Evolutionary conservation across 2,113 vertebrate species (phyloP).

Genomic region (Dicentrarchus labrax): DNA sequence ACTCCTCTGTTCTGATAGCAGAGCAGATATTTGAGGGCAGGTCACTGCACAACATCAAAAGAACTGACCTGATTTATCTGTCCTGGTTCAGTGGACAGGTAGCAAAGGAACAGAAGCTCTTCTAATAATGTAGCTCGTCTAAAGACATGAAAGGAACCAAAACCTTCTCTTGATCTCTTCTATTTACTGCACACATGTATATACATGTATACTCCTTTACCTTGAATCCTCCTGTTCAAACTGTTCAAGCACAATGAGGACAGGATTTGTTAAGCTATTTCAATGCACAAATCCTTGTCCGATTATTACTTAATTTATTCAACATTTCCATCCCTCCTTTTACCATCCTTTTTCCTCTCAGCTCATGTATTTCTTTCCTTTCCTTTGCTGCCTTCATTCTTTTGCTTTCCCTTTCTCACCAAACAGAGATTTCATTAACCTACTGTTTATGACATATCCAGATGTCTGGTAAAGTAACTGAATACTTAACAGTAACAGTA

Average conservation of each 20-base stretch:
- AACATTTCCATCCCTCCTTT: constrained; percentile 17
- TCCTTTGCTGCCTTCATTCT: background rate
- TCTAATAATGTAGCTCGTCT: constrained; percentile 44
- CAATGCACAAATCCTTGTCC: background rate
- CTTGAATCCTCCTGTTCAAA: too few species aligned
- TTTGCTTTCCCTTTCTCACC: constrained; percentile 18
- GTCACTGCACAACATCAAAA: constrained; percentile 73
- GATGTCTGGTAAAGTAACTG: constrained; percentile 20
- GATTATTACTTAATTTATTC: constrained; percentile 16
- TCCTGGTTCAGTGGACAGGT: constrained; percentile 68
- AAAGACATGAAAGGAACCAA: constrained; percentile 63
- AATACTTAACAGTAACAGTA: background rate
- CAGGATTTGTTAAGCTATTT: background rate
- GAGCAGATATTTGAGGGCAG: constrained; percentile 56
- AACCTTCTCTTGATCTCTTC: constrained; percentile 30
- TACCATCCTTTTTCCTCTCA: background rate
- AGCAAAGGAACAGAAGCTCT: constrained; percentile 38
- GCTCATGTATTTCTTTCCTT: background rate
- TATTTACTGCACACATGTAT: constrained; percentile 27
- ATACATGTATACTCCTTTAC: background rate
- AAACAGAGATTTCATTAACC: constrained; percentile 3
- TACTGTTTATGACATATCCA: constrained; percentile 18
- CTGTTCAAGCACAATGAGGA: constrained; percentile 5
- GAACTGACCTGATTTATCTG: constrained; percentile 61
- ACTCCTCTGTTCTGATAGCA: constrained; percentile 64